Conservation (phyloP, 2,113 vertebrate species). For the Ceyx cyanopectus region DNA sequence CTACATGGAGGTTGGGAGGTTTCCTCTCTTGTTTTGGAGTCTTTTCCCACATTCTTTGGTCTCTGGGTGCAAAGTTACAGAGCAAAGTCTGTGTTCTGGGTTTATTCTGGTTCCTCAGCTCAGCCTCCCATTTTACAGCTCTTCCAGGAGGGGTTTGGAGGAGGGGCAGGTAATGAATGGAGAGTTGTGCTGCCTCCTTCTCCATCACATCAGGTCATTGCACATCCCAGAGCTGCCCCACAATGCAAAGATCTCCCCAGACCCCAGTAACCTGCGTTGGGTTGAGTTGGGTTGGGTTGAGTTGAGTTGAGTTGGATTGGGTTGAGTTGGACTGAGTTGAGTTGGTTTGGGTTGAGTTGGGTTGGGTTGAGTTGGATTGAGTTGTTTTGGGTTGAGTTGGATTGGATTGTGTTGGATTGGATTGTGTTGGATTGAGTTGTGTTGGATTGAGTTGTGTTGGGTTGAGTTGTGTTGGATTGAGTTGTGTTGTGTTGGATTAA, state of each 20-base stretch:
- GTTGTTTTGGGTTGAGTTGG: too few relatives aligned
- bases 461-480: too few relatives aligned
- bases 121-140: background rate
- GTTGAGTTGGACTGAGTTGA: too few relatives aligned
- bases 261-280: background rate
- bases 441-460: too few relatives aligned
- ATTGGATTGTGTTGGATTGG: too few relatives aligned
- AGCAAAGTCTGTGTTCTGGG: rapidly evolving
- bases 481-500: too few relatives aligned
- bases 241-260: background rate
- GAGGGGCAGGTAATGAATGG: background rate
- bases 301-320: too few relatives aligned
- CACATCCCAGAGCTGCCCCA: background rate
- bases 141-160: background rate
- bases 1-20: rapidly evolving
- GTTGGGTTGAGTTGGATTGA: too few relatives aligned
- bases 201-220: background rate
- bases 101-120: background rate
- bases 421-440: too few relatives aligned
- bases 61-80: rapidly evolving
- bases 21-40: background rate
- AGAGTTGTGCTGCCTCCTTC: background rate
- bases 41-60: background rate
- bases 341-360: too few relatives aligned
- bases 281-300: background rate